Conservation (phyloP, 2,113 vertebrate species). For the Lampris megalopsis region DNA sequence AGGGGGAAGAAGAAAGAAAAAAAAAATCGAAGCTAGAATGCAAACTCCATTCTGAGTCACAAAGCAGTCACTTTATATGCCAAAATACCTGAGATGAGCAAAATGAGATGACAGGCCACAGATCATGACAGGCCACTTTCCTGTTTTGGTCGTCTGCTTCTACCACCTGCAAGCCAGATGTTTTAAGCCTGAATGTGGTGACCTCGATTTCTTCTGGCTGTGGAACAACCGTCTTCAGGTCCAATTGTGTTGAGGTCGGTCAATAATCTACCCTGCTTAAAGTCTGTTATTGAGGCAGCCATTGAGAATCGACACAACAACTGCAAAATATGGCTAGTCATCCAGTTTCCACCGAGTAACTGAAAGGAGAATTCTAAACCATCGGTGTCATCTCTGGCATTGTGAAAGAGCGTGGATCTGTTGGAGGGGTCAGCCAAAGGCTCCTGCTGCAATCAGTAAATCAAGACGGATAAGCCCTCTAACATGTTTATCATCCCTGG, state of each 20-base stretch:
- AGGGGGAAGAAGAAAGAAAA: not conserved
- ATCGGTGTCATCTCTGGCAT: conserved; percentile 47
- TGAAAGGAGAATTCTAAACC: conserved; percentile 21
- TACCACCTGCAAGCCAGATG: conserved; percentile 70
- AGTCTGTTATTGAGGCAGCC: not conserved
- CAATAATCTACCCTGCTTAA: not conserved
- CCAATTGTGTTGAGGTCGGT: not conserved
- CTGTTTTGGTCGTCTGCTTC: conserved; percentile 57
- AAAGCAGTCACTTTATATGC: conserved; percentile 37
- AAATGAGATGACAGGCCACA: conserved; percentile 17
- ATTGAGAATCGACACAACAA: not conserved
- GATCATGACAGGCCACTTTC: conserved; percentile 64
- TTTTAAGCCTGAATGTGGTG: conserved; percentile 16
- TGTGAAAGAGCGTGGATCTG: conserved; percentile 25
- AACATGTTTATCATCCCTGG: conserved; percentile 58
- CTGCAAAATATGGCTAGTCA: conserved; percentile 2
- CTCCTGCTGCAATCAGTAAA: conserved; percentile 62
- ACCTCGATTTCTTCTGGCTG: conserved; percentile 34
- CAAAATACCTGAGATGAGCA: conserved; percentile 53
- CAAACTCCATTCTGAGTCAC: conserved; percentile 32
- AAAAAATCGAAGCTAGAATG: conserved; percentile 4
- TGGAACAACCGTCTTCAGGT: conserved; percentile 4
- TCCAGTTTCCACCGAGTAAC: not conserved
- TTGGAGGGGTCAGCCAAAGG: conserved; percentile 68
- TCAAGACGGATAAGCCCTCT: conserved; percentile 49